Evolutionary conservation across 2,113 vertebrate genomes (phyloP).

Genomic region (Trematocara stigmaticum): DNA sequence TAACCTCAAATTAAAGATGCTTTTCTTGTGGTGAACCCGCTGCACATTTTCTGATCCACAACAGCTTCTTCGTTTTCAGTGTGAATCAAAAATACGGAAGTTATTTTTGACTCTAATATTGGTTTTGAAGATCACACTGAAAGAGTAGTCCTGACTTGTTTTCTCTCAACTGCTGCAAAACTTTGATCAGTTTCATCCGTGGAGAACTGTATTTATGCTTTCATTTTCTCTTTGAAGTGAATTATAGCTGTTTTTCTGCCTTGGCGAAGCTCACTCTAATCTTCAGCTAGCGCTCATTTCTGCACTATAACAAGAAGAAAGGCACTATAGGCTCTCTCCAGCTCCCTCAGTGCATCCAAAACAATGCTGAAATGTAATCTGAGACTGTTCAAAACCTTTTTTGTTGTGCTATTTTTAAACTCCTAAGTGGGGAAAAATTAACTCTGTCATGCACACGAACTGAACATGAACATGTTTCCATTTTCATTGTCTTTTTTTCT

Average conservation of each 20-base stretch:
- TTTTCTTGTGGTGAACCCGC: neutral
- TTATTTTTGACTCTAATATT: constrained; percentile 19
- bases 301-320: neutral
- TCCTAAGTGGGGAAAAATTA: neutral
- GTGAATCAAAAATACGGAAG: neutral
- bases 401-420: neutral
- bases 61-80: neutral
- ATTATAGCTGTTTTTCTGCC: neutral
- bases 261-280: neutral
- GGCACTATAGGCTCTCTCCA: neutral
- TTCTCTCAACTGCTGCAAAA: neutral
- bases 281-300: neutral
- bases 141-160: neutral
- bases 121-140: neutral
- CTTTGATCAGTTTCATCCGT: neutral
- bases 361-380: neutral
- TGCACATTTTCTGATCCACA: neutral
- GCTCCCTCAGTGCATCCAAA: neutral
- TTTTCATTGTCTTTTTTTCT: neutral
- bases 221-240: neutral
- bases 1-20: neutral
- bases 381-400: neutral
- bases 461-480: neutral
- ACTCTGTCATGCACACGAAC: neutral
- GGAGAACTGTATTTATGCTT: neutral